These are phyloP conservation scores for Calliphora vomitoria DNA, from an alignment of 2,888 invertebrate species.

Conservation along the genomic window DNA sequence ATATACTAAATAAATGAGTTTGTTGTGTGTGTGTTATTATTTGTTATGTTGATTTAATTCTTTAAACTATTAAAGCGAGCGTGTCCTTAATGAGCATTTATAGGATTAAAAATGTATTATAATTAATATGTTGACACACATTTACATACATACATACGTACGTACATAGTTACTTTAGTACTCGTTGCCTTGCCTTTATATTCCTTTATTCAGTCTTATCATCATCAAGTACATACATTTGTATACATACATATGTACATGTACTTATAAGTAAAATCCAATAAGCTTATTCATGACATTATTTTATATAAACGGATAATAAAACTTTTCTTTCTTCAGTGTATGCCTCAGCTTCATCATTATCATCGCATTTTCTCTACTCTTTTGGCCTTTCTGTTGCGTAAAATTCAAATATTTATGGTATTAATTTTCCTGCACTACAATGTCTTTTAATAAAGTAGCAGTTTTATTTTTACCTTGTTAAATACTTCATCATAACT, in stretches of 20 bases:
- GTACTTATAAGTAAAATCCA: neutral
- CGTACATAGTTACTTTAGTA: constrained; percentile 9
- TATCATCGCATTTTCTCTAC: neutral
- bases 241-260: neutral
- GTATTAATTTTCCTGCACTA: neutral
- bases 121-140: constrained; percentile 40
- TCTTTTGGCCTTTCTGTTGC: neutral
- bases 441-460: neutral
- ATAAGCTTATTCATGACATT: constrained; percentile 56
- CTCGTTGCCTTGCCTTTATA: neutral
- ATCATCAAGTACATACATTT: neutral
- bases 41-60: constrained; percentile 22
- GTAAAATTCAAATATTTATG: neutral
- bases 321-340: constrained; percentile 41
- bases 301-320: constrained; percentile 61
- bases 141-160: neutral
- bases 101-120: constrained; percentile 66
- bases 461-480: neutral
- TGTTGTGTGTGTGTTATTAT: no score
- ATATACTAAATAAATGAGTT: neutral
- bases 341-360: neutral
- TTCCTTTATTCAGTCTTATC: neutral
- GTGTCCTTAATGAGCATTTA: constrained; percentile 59
- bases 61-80: constrained; percentile 51
- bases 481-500: neutral